These are phyloP conservation scores for Drosophila guanche DNA, from an alignment of 1,140 invertebrate species.

Conservation along the genomic window DNA sequence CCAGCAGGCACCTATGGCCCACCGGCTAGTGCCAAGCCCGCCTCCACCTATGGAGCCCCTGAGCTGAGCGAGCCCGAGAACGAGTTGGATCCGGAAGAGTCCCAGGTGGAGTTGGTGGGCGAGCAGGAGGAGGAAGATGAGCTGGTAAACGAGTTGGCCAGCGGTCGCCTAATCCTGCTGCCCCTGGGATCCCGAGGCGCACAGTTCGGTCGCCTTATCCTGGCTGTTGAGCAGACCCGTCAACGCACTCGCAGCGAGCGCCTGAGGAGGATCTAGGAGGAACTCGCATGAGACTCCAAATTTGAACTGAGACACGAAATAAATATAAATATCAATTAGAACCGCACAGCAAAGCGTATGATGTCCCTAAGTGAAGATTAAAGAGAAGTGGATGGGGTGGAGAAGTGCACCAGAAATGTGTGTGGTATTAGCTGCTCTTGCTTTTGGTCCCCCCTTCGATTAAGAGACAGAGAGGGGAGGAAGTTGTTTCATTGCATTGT, in stretches of 20 bases:
- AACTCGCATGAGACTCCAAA: background rate
- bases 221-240: conserved; percentile 66
- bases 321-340: conserved; percentile 35
- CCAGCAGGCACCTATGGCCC: conserved; percentile 61
- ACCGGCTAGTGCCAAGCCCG: conserved; percentile 16
- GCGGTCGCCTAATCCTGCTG: conserved; percentile 62
- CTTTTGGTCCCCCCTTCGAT: conserved; percentile 22
- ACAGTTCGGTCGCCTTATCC: conserved; percentile 60
- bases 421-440: conserved; percentile 46
- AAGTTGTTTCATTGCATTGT: conserved; percentile 68
- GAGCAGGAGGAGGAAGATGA: conserved; percentile 44
- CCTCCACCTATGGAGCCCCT: conserved; percentile 58
- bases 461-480: conserved; percentile 15
- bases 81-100: conserved; percentile 65
- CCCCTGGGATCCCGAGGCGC: conserved; percentile 51
- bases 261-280: conserved; percentile 44
- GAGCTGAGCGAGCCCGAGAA: conserved; percentile 60
- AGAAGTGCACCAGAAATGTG: conserved; percentile 34
- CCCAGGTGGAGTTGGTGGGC: conserved; percentile 61
- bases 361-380: background rate
- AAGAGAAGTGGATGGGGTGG: background rate
- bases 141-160: conserved; percentile 45
- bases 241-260: conserved; percentile 61
- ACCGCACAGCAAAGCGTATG: background rate
- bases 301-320: conserved; percentile 11